Conservation (phyloP, 1,140 invertebrate genomes). For the Ooceraea biroi region DNA sequence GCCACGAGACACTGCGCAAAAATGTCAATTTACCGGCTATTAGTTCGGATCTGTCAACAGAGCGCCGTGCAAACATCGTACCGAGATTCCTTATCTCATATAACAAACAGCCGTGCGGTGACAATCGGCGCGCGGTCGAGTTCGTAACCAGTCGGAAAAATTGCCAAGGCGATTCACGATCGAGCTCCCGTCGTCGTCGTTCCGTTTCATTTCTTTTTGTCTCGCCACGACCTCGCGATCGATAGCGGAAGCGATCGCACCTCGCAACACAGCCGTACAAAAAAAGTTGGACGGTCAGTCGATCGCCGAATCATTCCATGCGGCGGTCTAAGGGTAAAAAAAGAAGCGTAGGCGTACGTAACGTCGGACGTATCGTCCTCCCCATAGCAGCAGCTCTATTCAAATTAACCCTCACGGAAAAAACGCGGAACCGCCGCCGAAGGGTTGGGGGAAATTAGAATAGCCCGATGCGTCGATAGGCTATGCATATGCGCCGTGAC, state of each 20-base stretch:
- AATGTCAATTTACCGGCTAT: conserved; percentile 52
- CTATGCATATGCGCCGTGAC: conserved; percentile 83
- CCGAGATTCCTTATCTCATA: conserved; percentile 72
- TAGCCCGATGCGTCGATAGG: conserved; percentile 75
- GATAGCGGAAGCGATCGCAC: conserved; percentile 39
- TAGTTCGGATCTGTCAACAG: conserved; percentile 68
- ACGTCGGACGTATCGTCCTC: conserved; percentile 67
- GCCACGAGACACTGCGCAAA: neutral
- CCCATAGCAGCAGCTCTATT: conserved; percentile 76
- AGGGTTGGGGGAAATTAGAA: conserved; percentile 81
- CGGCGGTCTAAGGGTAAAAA: conserved; percentile 16
- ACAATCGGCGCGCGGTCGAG: conserved; percentile 62
- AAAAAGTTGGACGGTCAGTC: conserved; percentile 41
- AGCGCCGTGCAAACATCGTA: conserved; percentile 68
- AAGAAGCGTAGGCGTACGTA: conserved; percentile 79
- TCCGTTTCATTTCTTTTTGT: too few species aligned
- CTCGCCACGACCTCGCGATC: neutral
- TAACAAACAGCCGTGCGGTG: conserved; percentile 62
- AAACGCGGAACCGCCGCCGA: conserved; percentile 71
- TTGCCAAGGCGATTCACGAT: conserved; percentile 64
- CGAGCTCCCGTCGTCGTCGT: neutral
- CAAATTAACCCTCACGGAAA: conserved; percentile 85
- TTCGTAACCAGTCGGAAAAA: conserved; percentile 69
- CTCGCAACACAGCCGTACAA: neutral
- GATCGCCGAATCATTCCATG: conserved; percentile 47